Percentiles rank a stretch among this genome's conserved stretches.
These are phyloP conservation scores for Alauda arvensis DNA, from an alignment of 2,797 vertebrate species.

Conservation along the genomic window DNA sequence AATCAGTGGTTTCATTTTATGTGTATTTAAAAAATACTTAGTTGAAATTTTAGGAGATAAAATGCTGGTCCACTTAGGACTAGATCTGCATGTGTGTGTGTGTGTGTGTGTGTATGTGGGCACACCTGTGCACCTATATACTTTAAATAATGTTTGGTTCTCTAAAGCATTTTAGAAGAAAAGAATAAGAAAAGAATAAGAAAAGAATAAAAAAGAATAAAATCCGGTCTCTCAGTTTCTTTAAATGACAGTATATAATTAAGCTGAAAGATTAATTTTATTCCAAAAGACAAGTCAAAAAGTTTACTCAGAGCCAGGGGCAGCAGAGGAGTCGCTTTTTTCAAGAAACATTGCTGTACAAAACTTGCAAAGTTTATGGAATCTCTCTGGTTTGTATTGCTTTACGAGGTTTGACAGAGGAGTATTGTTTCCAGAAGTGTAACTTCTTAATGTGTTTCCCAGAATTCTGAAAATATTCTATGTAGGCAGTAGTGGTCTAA, in stretches of 20 bases:
- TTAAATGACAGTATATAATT: conserved; percentile 34
- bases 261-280: conserved; percentile 45
- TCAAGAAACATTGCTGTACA: conserved; percentile 28
- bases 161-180: not conserved
- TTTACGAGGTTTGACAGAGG: conserved; percentile 57
- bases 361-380: conserved; percentile 42
- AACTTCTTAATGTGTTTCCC: conserved; percentile 56
- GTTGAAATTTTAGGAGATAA: not conserved
- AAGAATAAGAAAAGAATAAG: conserved; percentile 20
- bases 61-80: not conserved
- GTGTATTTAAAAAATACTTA: not conserved
- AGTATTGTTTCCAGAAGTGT: conserved; percentile 57
- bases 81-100: not conserved
- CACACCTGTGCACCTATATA: not conserved
- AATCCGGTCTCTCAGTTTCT: conserved; percentile 31
- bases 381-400: conserved; percentile 55
- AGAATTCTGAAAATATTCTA: conserved; percentile 50
- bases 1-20: not conserved
- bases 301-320: conserved; percentile 35
- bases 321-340: conserved; percentile 31
- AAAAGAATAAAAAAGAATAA: conserved; percentile 25
- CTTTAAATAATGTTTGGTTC: not conserved
- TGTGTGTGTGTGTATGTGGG: not conserved
- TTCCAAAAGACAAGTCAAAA: conserved; percentile 42
- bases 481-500: conserved; percentile 21